Evolutionary conservation across 2,888 invertebrate genomes (phyloP).

Genomic region (Rhamnusium bicolor): DNA sequence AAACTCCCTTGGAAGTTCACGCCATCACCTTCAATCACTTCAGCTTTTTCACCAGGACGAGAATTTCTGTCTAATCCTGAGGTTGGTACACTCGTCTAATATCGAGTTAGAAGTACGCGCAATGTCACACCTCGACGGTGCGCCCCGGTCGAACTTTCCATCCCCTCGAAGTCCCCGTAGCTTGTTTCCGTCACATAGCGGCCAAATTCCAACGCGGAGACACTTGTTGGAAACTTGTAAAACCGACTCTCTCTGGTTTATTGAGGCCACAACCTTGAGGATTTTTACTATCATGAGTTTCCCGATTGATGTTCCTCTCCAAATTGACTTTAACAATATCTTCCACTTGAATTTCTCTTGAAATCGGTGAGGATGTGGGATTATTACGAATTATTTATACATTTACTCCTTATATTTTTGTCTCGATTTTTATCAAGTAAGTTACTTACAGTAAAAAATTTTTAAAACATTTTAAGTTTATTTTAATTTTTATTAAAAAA

Average conservation of each 20-base stretch:
- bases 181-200: conserved; percentile 27
- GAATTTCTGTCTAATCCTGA: conserved; percentile 15
- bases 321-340: conserved; percentile 28
- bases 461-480: too few relatives aligned
- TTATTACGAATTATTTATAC: conserved; percentile 10
- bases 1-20: conserved; percentile 17
- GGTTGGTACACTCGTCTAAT: conserved; percentile 35
- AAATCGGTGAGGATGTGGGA: background rate
- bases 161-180: conserved; percentile 13
- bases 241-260: conserved; percentile 52
- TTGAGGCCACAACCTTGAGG: conserved; percentile 55
- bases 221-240: conserved; percentile 59
- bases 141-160: conserved; percentile 12
- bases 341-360: conserved; percentile 27
- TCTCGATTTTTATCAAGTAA: too few relatives aligned
- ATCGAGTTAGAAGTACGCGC: conserved; percentile 31
- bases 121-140: conserved; percentile 34
- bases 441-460: too few relatives aligned
- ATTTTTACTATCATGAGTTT: conserved; percentile 48
- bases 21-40: conserved; percentile 29
- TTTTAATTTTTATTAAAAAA: too few relatives aligned
- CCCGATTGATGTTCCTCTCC: conserved; percentile 30
- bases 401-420: background rate
- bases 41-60: conserved; percentile 11
- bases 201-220: conserved; percentile 44